These are phyloP conservation scores for Pseudorhiza aurosa DNA, from an alignment of 30 jellyfish, hydroid and myxozoan genomes.

Conservation along the genomic window DNA sequence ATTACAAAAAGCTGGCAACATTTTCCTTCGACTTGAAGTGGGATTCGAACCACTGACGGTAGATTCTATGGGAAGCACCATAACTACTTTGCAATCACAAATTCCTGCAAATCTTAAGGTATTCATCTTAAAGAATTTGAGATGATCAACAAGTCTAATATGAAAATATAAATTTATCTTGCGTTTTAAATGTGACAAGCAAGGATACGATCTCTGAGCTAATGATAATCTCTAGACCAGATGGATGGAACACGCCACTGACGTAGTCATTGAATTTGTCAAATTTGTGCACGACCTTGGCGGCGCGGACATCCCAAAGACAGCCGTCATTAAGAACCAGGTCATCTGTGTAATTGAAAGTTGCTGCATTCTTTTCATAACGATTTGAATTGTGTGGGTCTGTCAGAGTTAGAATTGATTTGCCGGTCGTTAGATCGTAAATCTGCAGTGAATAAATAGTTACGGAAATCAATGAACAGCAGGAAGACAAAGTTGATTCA, in stretches of 20 bases:
- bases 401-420: conserved; percentile 49
- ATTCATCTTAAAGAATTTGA: no score
- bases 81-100: no score
- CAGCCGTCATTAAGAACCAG: conserved; percentile 93
- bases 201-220: conserved; percentile 96
- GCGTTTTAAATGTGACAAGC: background rate
- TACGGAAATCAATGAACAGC: no score
- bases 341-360: conserved; percentile 84
- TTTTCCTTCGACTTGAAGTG: background rate
- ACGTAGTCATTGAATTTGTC: conserved; percentile 89
- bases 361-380: conserved; percentile 73
- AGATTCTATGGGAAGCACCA: no score
- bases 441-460: no score
- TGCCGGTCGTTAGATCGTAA: conserved; percentile 84
- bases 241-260: conserved; percentile 96
- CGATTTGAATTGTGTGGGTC: conserved; percentile 72
- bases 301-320: conserved; percentile 94
- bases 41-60: no score
- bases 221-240: conserved; percentile 94
- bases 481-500: no score
- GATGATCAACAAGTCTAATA: no score
- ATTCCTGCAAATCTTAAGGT: no score
- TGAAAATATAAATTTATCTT: no score
- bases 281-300: conserved; percentile 82
- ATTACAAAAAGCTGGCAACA: background rate